phyloP scores from a whole-genome alignment of 1,140 invertebrate genomes.

The Macrosteles quadrilineatus region DNA sequence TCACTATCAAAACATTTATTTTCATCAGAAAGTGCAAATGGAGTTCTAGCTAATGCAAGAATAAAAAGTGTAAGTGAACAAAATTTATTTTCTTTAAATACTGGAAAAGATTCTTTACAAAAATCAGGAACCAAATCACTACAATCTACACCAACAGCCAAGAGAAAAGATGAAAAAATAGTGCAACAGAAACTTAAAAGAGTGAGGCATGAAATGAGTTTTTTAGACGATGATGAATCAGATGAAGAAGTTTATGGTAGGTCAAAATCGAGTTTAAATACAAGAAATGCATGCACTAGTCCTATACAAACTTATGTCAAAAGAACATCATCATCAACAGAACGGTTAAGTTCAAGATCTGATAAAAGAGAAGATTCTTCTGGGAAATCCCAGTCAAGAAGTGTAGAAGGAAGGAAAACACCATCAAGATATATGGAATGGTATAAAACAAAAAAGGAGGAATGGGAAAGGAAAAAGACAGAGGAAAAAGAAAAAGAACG shows the following conservation, averaged over 20 bases:
- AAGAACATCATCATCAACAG: background rate
- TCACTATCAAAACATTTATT: constrained; percentile 6
- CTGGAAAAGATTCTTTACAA: constrained; percentile 8
- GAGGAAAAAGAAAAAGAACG: constrained; percentile 36
- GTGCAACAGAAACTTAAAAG: background rate
- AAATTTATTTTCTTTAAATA: constrained; percentile 8
- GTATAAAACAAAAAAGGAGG: constrained; percentile 51
- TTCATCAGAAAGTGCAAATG: background rate
- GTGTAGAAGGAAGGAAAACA: constrained; percentile 39
- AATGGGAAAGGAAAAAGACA: constrained; percentile 40
- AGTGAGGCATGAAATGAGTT: constrained; percentile 1
- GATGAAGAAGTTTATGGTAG: constrained; percentile 18
- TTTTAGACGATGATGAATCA: constrained; percentile 2
- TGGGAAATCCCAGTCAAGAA: background rate
- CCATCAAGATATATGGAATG: constrained; percentile 58
- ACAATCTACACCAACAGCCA: constrained; percentile 46
- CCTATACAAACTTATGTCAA: constrained; percentile 10
- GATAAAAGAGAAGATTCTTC: background rate
- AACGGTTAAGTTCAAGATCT: constrained; percentile 1
- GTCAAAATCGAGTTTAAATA: constrained; percentile 25
- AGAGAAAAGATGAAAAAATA: constrained; percentile 38
- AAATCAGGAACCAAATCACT: constrained; percentile 27
- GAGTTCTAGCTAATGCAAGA: background rate
- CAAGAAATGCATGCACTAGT: constrained; percentile 19
- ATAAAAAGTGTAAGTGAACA: constrained; percentile 30